A percentile compares a stretch with the other conserved stretches of the same genome.
Evolutionary conservation across 2,797 vertebrate species (phyloP).

Genomic region (Muscicapa striata): DNA sequence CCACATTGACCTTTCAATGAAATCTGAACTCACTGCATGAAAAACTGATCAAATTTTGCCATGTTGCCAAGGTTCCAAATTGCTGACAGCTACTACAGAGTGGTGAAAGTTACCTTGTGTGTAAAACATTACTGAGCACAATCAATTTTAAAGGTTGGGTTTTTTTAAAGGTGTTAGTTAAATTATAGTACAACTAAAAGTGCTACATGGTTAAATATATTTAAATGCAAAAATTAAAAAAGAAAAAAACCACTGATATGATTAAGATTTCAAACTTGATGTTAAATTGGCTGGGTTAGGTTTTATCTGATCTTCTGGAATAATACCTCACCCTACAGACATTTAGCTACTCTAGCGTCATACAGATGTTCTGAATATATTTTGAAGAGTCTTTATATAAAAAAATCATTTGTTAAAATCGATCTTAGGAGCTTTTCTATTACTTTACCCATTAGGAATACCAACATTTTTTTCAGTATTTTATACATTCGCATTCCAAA

Average conservation of each 20-base stretch:
- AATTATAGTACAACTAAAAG: neutral
- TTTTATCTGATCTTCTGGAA: neutral
- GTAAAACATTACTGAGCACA: neutral
- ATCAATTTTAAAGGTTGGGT: rapidly evolving
- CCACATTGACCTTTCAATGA: slow-evolving; percentile 14
- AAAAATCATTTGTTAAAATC: neutral
- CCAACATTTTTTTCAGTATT: neutral
- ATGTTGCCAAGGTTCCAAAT: slow-evolving; percentile 24
- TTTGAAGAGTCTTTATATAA: neutral
- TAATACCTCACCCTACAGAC: neutral
- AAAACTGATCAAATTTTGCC: slow-evolving; percentile 54
- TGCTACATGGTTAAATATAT: neutral
- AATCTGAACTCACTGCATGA: slow-evolving; percentile 42
- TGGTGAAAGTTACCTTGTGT: neutral
- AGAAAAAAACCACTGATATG: neutral
- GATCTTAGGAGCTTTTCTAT: neutral
- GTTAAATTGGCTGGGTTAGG: neutral
- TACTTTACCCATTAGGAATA: neutral
- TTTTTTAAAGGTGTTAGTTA: neutral
- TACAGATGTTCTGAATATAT: neutral
- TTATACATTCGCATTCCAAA: neutral
- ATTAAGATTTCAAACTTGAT: neutral
- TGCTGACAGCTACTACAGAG: neutral
- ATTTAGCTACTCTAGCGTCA: neutral
- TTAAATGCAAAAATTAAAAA: neutral